Evolutionary conservation across 2,797 vertebrate genomes (phyloP).

Genomic region (Gastrophryne carolinensis): DNA sequence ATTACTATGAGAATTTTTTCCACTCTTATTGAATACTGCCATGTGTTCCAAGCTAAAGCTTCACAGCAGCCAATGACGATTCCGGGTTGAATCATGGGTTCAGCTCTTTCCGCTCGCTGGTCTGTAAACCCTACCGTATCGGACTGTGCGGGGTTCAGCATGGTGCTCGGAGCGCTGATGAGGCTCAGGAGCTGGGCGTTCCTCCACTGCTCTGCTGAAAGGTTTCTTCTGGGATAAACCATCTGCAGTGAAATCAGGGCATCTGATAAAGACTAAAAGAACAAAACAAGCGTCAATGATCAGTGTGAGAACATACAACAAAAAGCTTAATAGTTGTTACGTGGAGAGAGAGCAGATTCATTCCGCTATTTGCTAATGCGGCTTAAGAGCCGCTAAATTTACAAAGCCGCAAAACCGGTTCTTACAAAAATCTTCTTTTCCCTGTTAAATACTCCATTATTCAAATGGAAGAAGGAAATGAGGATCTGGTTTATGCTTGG

Average conservation of each 20-base stretch:
- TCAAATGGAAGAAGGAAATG: no score
- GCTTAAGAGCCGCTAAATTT: conserved; percentile 6
- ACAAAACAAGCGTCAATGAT: background rate
- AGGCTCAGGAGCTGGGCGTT: conserved; percentile 95
- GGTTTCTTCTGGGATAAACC: conserved; percentile 95
- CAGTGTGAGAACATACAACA: background rate
- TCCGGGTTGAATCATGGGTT: no score
- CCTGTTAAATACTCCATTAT: no score
- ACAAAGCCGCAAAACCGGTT: background rate
- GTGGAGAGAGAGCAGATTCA: background rate
- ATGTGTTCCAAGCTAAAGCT: no score
- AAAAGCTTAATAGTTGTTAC: background rate
- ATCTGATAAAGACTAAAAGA: conserved; percentile 88
- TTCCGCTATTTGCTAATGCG: background rate
- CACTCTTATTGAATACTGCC: no score
- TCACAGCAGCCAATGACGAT: no score
- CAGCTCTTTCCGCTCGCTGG: no score
- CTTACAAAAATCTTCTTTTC: no score
- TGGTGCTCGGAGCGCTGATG: conserved; percentile 95
- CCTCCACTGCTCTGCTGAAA: conserved; percentile 98
- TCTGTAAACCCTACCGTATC: conserved; percentile 88
- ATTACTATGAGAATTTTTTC: no score
- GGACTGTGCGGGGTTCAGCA: conserved; percentile 98
- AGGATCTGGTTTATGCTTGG: no score
- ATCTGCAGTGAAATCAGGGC: conserved; percentile 95